Base-by-base conservation (phyloP, 2,113 vertebrate genomes). In the Oncorhynchus nerka region DNA sequence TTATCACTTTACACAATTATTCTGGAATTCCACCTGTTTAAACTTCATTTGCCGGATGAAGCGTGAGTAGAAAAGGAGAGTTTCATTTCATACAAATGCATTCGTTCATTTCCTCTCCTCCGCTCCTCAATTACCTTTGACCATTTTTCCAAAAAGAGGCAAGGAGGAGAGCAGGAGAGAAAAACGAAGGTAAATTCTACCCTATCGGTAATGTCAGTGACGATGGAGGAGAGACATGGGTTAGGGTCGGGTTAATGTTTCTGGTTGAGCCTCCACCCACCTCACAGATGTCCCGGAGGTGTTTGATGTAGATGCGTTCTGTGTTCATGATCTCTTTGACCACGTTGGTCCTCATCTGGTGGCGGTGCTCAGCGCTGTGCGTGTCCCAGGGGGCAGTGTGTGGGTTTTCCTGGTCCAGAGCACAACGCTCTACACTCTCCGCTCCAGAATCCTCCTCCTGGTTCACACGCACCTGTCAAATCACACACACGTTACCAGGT, bases 271-370 rank as follows among this genome's bases (percentile, higher is more conserved):
- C 15, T 19, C 49, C 12, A 32, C 8, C 12, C 86, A 97, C 96
- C 94, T 98, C 96, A 74, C 97, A 99, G 92, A 99, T 99, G 91
- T 99, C 97, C 88, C 95, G 96, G 68, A 99, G 94, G 84, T 99
- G 97, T 83, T 99, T 99, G 90, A 99, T 98, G 91, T 99, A 99
- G 71, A 98, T 95, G 0, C 96, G 93, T 80, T 99, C 98, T 0
- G 97, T 99, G 77, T 95, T 96, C 96, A 99, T 96, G 85, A 99
- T 99, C 93, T 99, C 98, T 88, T 95, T 94, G 87, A 99, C 94
- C 84, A 99, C 98, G 0, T 99, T 99, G 74, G 97, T 95, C 90
- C 98, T 94, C 97, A 99, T 99, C 93, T 99, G 97, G 80, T 95
- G 93, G 81, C 93, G 93, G 93, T 96, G 97, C 89, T 97, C 95